Evolutionary conservation across 2,888 invertebrate genomes (phyloP).

Genomic region (Abrostola tripartita): DNA sequence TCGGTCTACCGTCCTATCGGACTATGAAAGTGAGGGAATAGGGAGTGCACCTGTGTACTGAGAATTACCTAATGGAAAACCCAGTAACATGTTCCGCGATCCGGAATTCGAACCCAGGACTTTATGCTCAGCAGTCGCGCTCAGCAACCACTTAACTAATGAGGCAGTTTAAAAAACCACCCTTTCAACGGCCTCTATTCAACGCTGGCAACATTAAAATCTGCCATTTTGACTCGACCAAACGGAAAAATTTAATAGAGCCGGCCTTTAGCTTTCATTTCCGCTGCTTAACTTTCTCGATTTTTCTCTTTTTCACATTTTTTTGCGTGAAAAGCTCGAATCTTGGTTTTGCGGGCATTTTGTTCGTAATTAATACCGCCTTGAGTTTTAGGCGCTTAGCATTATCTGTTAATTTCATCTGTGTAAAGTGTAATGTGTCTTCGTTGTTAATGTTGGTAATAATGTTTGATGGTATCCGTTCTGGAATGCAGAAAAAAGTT

Average conservation of each 20-base stretch:
- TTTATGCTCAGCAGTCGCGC: not conserved
- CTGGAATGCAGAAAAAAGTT: not conserved
- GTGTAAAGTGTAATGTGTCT: not conserved
- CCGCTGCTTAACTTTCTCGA: slow-evolving; percentile 61
- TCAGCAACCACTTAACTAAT: not conserved
- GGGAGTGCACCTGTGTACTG: too few species aligned
- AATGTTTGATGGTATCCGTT: not conserved
- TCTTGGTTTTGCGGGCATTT: slow-evolving; percentile 26
- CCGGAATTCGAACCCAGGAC: too few species aligned
- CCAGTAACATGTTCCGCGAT: too few species aligned
- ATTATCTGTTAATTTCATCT: slow-evolving; percentile 5
- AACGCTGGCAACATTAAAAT: slow-evolving; percentile 78
- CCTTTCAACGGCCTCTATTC: slow-evolving; percentile 68
- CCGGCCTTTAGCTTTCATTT: slow-evolving; percentile 72
- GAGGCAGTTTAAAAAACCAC: slow-evolving; percentile 50
- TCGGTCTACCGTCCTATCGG: too few species aligned
- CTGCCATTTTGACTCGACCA: slow-evolving; percentile 77
- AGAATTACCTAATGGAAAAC: too few species aligned
- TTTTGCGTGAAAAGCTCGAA: slow-evolving; percentile 30
- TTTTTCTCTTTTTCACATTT: slow-evolving; percentile 51
- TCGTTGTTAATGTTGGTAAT: not conserved
- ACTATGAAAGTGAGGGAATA: too few species aligned
- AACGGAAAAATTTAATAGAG: slow-evolving; percentile 85
- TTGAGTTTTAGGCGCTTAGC: slow-evolving; percentile 7
- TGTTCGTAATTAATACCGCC: slow-evolving; percentile 31